Evolutionary conservation across 2,888 invertebrate species (phyloP).

Genomic region (Polylopha cassiicola): DNA sequence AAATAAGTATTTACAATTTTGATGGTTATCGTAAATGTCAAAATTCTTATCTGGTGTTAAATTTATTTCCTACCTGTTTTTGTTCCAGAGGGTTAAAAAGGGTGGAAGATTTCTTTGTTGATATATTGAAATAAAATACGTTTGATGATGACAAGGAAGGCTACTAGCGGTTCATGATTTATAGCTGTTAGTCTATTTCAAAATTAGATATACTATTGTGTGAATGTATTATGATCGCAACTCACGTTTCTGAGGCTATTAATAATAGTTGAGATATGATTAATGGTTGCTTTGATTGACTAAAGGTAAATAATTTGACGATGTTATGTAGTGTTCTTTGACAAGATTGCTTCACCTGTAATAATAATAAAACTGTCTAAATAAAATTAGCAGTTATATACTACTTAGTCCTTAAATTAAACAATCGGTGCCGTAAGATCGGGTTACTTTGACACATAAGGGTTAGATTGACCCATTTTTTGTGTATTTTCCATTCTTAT

Average conservation of each 20-base stretch:
- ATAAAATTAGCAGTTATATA: too few relatives aligned
- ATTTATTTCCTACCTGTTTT: too few relatives aligned
- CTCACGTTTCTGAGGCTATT: constrained; percentile 13
- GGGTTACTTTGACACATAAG: too few relatives aligned
- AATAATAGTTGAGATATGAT: constrained; percentile 13
- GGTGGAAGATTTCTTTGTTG: constrained; percentile 41
- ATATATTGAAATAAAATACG: constrained; percentile 12
- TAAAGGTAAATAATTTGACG: constrained; percentile 18
- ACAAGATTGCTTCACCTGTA: constrained; percentile 4
- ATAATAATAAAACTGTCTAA: too few relatives aligned
- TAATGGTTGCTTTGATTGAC: constrained; percentile 17
- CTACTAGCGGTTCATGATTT: constrained; percentile 18
- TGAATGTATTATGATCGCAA: constrained; percentile 21
- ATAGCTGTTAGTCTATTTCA: constrained; percentile 13
- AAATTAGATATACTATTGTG: constrained; percentile 11
- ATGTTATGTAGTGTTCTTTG: constrained; percentile 6
- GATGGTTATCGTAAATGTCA: too few relatives aligned
- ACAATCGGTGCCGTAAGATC: too few relatives aligned
- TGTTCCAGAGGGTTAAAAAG: constrained; percentile 41
- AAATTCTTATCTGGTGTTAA: too few relatives aligned
- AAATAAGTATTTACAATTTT: too few relatives aligned
- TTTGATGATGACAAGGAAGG: constrained; percentile 18
- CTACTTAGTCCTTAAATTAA: too few relatives aligned
- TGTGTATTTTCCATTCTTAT: too few relatives aligned
- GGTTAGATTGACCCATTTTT: too few relatives aligned